Percentiles rank a stretch among this genome's conserved stretches.
Conservation (phyloP, 2,797 vertebrate species). For the Liparis tanakae region DNA sequence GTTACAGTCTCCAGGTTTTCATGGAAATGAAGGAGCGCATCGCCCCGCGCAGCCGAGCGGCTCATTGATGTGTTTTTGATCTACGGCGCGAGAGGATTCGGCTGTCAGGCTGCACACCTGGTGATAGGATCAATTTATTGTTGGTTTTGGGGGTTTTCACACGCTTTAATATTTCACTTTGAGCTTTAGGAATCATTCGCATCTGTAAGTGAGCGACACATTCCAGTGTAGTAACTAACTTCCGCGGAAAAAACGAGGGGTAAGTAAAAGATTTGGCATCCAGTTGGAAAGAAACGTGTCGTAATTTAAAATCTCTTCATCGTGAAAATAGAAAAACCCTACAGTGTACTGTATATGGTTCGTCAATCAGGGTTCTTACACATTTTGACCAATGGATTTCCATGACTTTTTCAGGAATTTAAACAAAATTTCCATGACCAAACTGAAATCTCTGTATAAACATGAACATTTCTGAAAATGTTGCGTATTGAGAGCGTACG, state of each 20-base stretch:
- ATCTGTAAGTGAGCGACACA: background rate
- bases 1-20: background rate
- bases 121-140: background rate
- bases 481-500: no score
- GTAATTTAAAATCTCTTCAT: background rate
- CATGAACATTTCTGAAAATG: no score
- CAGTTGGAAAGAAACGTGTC: background rate
- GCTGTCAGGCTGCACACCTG: background rate
- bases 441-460: no score
- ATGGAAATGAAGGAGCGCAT: background rate
- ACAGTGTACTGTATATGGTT: background rate
- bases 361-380: no score
- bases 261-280: background rate
- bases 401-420: no score
- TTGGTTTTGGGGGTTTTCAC: background rate
- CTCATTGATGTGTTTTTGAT: conserved; percentile 2
- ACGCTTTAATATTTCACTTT: background rate
- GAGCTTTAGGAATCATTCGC: background rate
- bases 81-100: background rate
- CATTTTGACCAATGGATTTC: no score
- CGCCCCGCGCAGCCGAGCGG: background rate
- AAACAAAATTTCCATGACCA: no score
- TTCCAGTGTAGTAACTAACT: background rate
- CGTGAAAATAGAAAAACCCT: background rate
- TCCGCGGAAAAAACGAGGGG: background rate